Percentiles rank a stretch among this genome's conserved stretches.
Conservation (phyloP, 2,113 vertebrate species). For the Eclectus roratus region DNA sequence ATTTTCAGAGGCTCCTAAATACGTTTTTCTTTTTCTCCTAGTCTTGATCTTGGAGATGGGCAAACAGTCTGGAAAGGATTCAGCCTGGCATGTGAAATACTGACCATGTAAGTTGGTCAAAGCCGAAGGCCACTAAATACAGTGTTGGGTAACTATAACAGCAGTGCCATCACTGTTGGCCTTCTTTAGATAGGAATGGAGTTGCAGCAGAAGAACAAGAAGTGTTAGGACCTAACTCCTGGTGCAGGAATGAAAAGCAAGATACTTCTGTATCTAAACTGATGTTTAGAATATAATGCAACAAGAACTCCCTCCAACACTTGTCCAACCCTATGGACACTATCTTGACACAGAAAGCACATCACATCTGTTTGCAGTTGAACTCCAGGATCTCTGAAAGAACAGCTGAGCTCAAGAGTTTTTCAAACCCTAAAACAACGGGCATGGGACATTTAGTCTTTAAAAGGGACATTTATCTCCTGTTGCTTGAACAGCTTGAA, state of each 20-base stretch:
- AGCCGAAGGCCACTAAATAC: neutral
- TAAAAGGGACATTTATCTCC: neutral
- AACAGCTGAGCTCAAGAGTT: neutral
- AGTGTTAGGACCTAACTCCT: neutral
- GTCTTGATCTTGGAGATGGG: neutral
- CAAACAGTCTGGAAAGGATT: neutral
- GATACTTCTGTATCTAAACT: neutral
- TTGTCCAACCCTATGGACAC: neutral
- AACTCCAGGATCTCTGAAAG: neutral
- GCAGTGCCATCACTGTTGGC: neutral
- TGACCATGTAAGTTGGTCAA: neutral
- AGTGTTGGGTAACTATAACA: neutral
- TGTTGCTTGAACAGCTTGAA: neutral
- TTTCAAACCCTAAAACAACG: neutral
- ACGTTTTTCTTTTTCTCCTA: rapidly evolving
- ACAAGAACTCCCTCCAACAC: neutral
- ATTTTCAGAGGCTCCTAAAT: neutral
- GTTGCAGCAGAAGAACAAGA: neutral
- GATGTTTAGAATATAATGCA: neutral
- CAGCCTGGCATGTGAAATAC: neutral
- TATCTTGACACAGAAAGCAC: neutral
- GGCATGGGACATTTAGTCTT: neutral
- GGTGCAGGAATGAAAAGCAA: neutral
- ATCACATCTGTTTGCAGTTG: neutral
- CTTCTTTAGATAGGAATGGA: neutral